Conservation (phyloP, 2,888 invertebrate genomes). For the Zygaena filipendulae region DNA sequence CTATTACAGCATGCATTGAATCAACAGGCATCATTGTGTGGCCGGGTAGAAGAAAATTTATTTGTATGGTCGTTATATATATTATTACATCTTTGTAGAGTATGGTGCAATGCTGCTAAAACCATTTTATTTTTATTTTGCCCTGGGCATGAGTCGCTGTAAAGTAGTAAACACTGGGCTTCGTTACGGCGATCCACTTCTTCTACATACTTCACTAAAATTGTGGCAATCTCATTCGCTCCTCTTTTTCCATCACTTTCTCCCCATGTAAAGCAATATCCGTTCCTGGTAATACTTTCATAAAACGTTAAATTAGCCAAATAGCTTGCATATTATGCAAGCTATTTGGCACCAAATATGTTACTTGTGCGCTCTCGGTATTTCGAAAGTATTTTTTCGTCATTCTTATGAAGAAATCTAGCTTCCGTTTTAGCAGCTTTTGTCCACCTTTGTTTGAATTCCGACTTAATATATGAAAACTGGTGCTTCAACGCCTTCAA, state of each 20-base stretch:
- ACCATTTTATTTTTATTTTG: conserved; percentile 7
- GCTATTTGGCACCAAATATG: no score
- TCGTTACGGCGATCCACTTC: conserved; percentile 11
- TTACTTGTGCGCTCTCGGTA: neutral
- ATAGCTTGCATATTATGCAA: no score
- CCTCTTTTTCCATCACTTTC: conserved; percentile 2
- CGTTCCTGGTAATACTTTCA: conserved; percentile 15
- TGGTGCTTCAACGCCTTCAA: neutral
- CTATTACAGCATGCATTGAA: conserved; percentile 23
- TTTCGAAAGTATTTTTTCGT: neutral
- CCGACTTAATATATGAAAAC: neutral
- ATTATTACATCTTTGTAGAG: conserved; percentile 2
- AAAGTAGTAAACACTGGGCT: conserved; percentile 4
- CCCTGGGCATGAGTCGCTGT: conserved; percentile 7
- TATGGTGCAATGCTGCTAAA: conserved; percentile 13
- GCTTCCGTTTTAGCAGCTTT: neutral
- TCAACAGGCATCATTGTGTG: conserved; percentile 25
- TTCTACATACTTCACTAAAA: neutral
- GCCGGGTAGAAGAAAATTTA: neutral
- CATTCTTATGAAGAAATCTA: neutral
- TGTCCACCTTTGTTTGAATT: neutral
- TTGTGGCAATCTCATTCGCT: conserved; percentile 1
- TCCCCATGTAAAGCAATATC: conserved; percentile 1
- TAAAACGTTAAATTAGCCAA: conserved; percentile 18
- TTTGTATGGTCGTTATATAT: neutral